Evolutionary conservation across 2,113 vertebrate genomes (phyloP), one percentile per base, ranked within the genome.

Genomic region (Cochlearius cochlearius): DNA sequence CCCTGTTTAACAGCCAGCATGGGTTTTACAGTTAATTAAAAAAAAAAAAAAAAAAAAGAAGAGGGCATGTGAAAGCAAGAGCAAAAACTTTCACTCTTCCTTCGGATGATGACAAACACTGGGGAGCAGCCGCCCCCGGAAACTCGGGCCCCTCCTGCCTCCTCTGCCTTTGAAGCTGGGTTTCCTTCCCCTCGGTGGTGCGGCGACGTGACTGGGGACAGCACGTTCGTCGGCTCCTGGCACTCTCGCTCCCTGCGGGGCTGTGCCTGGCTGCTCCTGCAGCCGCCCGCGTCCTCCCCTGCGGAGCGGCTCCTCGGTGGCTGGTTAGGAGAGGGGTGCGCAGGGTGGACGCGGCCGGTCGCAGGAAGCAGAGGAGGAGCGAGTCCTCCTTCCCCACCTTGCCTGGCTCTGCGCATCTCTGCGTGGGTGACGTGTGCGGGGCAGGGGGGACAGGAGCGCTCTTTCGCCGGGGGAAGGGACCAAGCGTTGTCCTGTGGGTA

Each of bases 301-400:
- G 75, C 68, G 9, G 11, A 19, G 45, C 11, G 0, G 34, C 2
- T 81, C 71, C 66, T 50, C 56, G 0, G 0, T 2, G 71, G 66
- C 50, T 32, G 63, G 59, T 18, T 1, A 23, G 39, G 19, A 93
- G 17, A 59, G 25, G 22, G 38, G 27, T 0, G 1, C 30, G 30
- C 0, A 2, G 14, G 43, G 34, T 1, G 0, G 43, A 53, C 9
- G 3, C 2, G 4, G 23, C 9, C 6, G 1, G 25, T 23, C 19
- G 52, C 56, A 36, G 55, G 13, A 55, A 62, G 45, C 4, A 10
- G 32, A 58, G 66, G 30, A 62, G 52, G 38, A 55, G 47, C 5
- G 0, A 50, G 15, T 19, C 19, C 29, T 76, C 80, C 22, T 56
- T 80, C 32, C 29, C 39, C 7, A 0, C 12, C 68, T 52, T 23